Percentiles rank a stretch among this genome's conserved stretches.
These are phyloP conservation scores for Megathymus violae DNA, from an alignment of 1,140 invertebrate species.

Conservation along the genomic window DNA sequence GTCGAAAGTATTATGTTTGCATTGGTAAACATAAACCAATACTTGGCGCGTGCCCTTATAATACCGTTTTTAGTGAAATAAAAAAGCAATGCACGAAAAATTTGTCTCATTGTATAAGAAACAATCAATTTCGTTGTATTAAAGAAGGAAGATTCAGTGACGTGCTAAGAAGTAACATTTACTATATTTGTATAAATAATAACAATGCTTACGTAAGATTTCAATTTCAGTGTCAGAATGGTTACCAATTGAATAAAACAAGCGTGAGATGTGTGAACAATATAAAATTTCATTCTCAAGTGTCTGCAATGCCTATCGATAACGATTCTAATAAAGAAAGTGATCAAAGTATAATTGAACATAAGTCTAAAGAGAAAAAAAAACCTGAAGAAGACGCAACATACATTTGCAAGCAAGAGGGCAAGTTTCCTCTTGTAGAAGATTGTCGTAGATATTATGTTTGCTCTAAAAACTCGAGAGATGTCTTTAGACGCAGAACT, in stretches of 20 bases:
- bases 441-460: conserved; percentile 68
- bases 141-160: conserved; percentile 63
- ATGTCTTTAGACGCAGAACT: conserved; percentile 51
- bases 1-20: conserved; percentile 73
- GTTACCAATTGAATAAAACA: conserved; percentile 59
- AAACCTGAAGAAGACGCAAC: conserved; percentile 29
- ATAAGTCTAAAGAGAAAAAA: conserved; percentile 30
- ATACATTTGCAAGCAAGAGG: conserved; percentile 56
- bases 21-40: conserved; percentile 52
- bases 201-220: conserved; percentile 53
- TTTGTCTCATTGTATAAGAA: conserved; percentile 69
- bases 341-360: conserved; percentile 40
- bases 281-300: conserved; percentile 25
- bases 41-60: conserved; percentile 55
- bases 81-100: conserved; percentile 74
- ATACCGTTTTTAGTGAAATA: conserved; percentile 71
- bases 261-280: conserved; percentile 47
- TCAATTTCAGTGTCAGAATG: conserved; percentile 66
- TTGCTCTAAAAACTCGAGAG: conserved; percentile 56
- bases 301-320: conserved; percentile 35
- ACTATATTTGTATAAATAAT: conserved; percentile 69
- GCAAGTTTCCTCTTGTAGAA: conserved; percentile 59
- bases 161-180: conserved; percentile 54
- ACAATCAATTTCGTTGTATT: conserved; percentile 65
- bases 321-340: conserved; percentile 43